Evolutionary conservation across 2,797 vertebrate species (phyloP).

Genomic region (Cynodonichthys magdalenae): DNA sequence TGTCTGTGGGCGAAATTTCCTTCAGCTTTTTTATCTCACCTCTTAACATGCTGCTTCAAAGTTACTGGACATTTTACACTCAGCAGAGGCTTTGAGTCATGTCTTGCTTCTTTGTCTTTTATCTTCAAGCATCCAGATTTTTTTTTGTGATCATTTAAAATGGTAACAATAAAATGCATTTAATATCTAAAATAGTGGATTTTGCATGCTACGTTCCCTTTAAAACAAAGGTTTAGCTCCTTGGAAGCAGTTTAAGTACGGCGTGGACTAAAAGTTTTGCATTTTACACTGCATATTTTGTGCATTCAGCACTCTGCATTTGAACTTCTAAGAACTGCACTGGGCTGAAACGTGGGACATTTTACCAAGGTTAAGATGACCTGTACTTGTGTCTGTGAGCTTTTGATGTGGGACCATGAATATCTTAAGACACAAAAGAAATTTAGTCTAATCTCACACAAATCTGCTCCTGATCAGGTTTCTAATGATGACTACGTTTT

Average conservation of each 20-base stretch:
- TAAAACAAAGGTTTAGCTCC: too few relatives aligned
- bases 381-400: conserved; percentile 27
- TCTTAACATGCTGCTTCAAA: not conserved
- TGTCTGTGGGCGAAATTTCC: not conserved
- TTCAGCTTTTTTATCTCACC: not conserved
- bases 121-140: too few relatives aligned
- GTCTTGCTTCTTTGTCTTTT: too few relatives aligned
- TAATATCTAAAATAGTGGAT: too few relatives aligned
- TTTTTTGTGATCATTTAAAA: too few relatives aligned
- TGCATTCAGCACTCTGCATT: conserved; percentile 3
- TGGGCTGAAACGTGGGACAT: conserved; percentile 22
- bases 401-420: conserved; percentile 23
- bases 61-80: not conserved
- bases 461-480: conserved; percentile 15
- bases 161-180: too few relatives aligned
- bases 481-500: too few relatives aligned
- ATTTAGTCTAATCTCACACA: conserved; percentile 37
- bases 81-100: too few relatives aligned
- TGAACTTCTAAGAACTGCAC: conserved; percentile 14
- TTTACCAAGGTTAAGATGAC: conserved; percentile 41
- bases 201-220: too few relatives aligned
- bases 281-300: not conserved
- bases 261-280: too few relatives aligned
- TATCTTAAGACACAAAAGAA: conserved; percentile 24
- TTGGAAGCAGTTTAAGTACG: too few relatives aligned